These are phyloP conservation scores for Protomyctophum bolini DNA, from an alignment of 2,113 vertebrate genomes.

Conservation along the genomic window DNA sequence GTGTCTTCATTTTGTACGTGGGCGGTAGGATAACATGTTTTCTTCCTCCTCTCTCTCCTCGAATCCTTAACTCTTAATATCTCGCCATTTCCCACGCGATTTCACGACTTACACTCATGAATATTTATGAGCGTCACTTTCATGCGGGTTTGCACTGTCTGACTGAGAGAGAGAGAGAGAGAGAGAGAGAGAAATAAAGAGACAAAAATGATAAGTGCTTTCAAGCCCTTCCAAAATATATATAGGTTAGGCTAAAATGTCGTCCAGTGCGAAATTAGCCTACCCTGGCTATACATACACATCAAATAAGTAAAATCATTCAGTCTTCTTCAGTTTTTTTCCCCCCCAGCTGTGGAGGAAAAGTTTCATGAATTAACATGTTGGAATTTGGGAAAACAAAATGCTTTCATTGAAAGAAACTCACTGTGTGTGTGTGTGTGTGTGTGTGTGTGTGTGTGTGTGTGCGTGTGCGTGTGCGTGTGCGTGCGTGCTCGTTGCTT, in stretches of 20 bases:
- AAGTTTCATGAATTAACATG: constrained; percentile 19
- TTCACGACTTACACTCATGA: constrained; percentile 72
- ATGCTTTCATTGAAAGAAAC: constrained; percentile 42
- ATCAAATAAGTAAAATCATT: neutral
- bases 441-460: constrained; percentile 37
- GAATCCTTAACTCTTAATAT: constrained; percentile 74
- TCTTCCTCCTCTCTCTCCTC: constrained; percentile 32
- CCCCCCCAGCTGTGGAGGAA: neutral
- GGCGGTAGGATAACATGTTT: constrained; percentile 66
- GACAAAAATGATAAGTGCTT: constrained; percentile 26
- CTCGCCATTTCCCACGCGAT: constrained; percentile 67
- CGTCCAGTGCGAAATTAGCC: constrained; percentile 25
- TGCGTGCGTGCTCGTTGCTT: constrained; percentile 12
- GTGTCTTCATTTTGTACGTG: constrained; percentile 75
- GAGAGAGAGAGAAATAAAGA: too few relatives aligned
- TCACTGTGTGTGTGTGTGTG: constrained; percentile 37
- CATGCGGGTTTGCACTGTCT: constrained; percentile 51
- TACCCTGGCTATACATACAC: neutral
- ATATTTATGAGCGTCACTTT: constrained; percentile 77
- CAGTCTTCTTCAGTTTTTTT: constrained; percentile 15
- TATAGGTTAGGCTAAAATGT: neutral
- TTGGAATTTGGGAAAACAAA: constrained; percentile 12
- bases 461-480: constrained; percentile 21
- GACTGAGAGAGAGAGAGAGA: neutral
- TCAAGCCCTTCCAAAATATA: constrained; percentile 30